Percentiles rank a stretch among this genome's conserved stretches.
Evolutionary conservation across 2,113 vertebrate species (phyloP).

Genomic region (Amphiprion percula): DNA sequence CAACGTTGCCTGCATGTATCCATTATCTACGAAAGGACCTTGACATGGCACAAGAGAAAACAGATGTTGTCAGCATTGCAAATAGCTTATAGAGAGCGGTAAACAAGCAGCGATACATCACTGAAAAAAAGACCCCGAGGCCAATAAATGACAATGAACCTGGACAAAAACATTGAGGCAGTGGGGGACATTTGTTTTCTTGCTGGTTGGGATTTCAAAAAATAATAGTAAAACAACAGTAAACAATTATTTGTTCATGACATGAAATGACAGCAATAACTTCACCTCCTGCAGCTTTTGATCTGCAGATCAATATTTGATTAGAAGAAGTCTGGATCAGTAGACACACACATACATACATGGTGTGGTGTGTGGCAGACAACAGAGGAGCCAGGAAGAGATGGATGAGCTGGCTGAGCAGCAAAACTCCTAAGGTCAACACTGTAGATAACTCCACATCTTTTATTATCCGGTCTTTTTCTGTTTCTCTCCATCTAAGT

Average conservation of each 20-base stretch:
- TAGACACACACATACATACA: slow-evolving; percentile 26
- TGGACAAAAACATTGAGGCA: neutral
- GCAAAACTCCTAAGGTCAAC: slow-evolving; percentile 33
- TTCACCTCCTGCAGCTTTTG: slow-evolving; percentile 34
- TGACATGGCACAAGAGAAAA: slow-evolving; percentile 21
- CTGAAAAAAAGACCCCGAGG: slow-evolving; percentile 15
- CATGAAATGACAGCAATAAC: slow-evolving; percentile 23
- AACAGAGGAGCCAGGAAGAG: slow-evolving; percentile 29
- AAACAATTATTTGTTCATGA: slow-evolving; percentile 28
- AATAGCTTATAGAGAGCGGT: neutral
- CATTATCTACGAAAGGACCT: slow-evolving; percentile 39
- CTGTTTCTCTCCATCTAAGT: slow-evolving; percentile 9
- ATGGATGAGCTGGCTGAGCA: slow-evolving; percentile 47
- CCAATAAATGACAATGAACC: slow-evolving; percentile 28
- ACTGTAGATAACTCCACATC: slow-evolving; percentile 33
- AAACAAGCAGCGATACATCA: slow-evolving; percentile 14
- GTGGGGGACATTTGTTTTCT: neutral
- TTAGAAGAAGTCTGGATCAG: slow-evolving; percentile 46
- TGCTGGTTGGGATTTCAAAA: slow-evolving; percentile 8
- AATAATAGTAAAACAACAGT: neutral
- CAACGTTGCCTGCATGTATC: slow-evolving; percentile 20
- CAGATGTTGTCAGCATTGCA: slow-evolving; percentile 2
- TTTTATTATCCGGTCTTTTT: slow-evolving; percentile 41
- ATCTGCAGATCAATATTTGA: slow-evolving; percentile 69
- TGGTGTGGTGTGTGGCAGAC: neutral